Evolutionary conservation across 2,888 invertebrate genomes (phyloP), one percentile per base, ranked within the genome.

Genomic region (Branchellion lobata): DNA sequence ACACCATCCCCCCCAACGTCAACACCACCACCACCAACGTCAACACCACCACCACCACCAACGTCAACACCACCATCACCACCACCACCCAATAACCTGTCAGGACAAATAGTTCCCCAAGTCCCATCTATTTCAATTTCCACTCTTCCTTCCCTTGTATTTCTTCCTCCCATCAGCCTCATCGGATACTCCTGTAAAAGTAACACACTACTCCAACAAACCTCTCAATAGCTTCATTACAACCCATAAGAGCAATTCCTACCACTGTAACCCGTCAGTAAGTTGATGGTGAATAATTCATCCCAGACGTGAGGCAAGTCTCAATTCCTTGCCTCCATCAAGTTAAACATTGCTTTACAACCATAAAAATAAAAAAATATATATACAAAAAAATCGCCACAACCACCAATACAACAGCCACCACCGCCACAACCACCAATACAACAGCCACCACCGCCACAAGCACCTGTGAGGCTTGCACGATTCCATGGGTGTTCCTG

Each of bases 101-200:
- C 96, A 84, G 96, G 95, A 85, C 96, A 97, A 2, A 97, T 90
- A 0, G 93, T 92, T 1, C 96, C 95, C 96, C 96, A 96, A 27
- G 81, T 81, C 57, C 85, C 86, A 53, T 85, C 86, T 79, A 93
- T 91, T 89, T 95, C 94, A 80, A 93, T 91, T 89, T 95, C 94
- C 3, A 96, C 92, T 82, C 94, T 90, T 0, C 96, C 96, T 86
- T 91, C 87, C 8, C 75, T 79, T 0, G 72, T 34, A 36, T 82
- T 81, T n/a, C 86, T 82, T 0, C 86, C 86, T 0, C 86, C 86
- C 1, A 79, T 78, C 36, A 87, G 34, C 3, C 85, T 82, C 51
- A 86, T 75, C 69, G 69, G 18, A 34, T 80, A 80, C 27, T 34
- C 29, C 79, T 79, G 61, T n/a, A 27, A n/a, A n/a, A n/a, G n/a